Percentiles rank a stretch among this genome's conserved stretches.
Conservation (phyloP, 2,797 vertebrate genomes). For the Thunnus albacares region DNA sequence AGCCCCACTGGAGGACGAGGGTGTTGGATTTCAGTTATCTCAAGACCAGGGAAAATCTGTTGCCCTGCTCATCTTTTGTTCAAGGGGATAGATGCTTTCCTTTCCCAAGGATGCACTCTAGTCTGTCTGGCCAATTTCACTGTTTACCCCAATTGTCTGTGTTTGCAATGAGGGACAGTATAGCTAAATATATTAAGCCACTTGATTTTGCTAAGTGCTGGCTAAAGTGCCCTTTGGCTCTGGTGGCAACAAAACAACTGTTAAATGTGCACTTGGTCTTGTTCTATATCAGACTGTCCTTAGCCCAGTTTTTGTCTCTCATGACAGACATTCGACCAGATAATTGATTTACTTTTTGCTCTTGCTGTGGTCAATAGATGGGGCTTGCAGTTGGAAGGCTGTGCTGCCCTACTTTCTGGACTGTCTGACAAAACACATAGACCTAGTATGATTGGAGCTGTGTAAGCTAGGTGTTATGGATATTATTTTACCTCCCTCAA, state of each 20-base stretch:
- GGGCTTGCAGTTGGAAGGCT: constrained; percentile 43
- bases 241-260: constrained; percentile 53
- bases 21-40: constrained; percentile 89
- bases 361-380: constrained; percentile 60
- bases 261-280: constrained; percentile 48
- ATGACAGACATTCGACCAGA: constrained; percentile 52
- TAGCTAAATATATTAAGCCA: constrained; percentile 78
- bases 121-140: constrained; percentile 79
- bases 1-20: constrained; percentile 80
- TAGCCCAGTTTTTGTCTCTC: constrained; percentile 46
- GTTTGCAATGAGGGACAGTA: constrained; percentile 52
- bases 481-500: constrained; percentile 53
- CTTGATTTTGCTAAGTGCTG: constrained; percentile 81
- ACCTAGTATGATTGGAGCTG: constrained; percentile 22
- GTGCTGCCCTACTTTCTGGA: constrained; percentile 67
- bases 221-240: constrained; percentile 69
- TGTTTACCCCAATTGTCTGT: constrained; percentile 74
- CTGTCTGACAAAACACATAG: constrained; percentile 33
- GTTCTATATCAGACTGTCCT: constrained; percentile 38
- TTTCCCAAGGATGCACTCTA: constrained; percentile 80
- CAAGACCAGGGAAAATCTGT: constrained; percentile 76
- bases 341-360: constrained; percentile 70
- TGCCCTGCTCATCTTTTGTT: constrained; percentile 83
- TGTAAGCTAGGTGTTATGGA: constrained; percentile 43
- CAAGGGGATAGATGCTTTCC: constrained; percentile 60